phyloP scores from a whole-genome alignment of 2,113 vertebrate species.

The Apaloderma vittatum region DNA sequence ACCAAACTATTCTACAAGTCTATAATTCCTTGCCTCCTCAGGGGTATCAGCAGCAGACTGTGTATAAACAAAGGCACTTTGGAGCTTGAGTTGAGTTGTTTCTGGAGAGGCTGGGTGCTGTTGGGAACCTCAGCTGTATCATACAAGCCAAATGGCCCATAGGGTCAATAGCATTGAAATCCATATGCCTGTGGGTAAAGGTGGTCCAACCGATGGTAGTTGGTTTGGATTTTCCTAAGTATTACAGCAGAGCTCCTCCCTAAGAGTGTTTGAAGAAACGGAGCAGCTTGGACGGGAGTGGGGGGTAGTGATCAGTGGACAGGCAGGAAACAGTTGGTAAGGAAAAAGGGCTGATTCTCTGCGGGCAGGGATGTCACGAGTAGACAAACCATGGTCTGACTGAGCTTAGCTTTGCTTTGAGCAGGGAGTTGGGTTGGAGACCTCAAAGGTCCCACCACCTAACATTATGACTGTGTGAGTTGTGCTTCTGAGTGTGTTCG shows the following conservation, averaged over 20 bases:
- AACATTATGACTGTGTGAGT: background rate
- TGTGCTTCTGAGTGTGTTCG: background rate
- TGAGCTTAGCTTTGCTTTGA: background rate
- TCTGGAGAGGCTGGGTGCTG: background rate
- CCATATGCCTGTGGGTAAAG: fast-evolving
- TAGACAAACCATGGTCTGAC: background rate
- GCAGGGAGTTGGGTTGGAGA: background rate
- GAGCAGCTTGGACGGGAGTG: background rate
- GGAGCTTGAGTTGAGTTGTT: background rate
- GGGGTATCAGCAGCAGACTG: background rate
- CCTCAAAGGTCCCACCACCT: background rate
- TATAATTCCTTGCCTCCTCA: background rate
- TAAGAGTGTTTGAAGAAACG: background rate
- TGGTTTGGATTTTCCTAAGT: background rate
- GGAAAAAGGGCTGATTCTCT: background rate
- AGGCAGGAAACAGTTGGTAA: background rate
- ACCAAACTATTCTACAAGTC: background rate
- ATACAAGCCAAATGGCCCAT: background rate
- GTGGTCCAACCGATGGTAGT: background rate
- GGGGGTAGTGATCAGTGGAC: background rate
- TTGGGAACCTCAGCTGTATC: background rate
- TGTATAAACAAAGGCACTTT: background rate
- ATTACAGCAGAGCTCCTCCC: background rate
- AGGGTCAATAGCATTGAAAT: background rate
- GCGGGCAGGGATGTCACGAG: fast-evolving